A percentile compares a stretch with the other conserved stretches of the same genome.
Evolutionary conservation across 2,113 vertebrate species (phyloP).

Genomic region (Colistium nudipinnis): DNA sequence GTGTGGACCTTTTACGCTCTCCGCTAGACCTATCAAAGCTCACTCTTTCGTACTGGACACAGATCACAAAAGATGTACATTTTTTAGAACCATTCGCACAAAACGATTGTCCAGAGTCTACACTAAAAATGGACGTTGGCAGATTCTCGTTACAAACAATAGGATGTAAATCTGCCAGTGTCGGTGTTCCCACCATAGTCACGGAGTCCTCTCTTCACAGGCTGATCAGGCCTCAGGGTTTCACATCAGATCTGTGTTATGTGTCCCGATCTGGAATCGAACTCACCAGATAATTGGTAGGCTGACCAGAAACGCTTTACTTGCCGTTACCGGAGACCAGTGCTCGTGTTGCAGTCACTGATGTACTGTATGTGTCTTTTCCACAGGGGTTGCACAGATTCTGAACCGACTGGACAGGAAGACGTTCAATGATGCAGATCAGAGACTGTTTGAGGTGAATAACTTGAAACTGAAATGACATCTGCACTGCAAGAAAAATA

Average conservation of each 20-base stretch:
- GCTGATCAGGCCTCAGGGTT: slow-evolving; percentile 84
- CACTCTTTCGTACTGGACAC: background rate
- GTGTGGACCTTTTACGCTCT: slow-evolving; percentile 52
- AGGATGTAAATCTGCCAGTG: background rate
- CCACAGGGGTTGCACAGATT: slow-evolving; percentile 84
- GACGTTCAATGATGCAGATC: slow-evolving; percentile 84
- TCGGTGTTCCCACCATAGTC: background rate
- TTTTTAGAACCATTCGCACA: background rate
- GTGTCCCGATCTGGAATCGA: slow-evolving; percentile 86
- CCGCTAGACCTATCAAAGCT: background rate
- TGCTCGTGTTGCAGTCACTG: background rate
- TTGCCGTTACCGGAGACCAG: background rate
- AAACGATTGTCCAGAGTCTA: no score
- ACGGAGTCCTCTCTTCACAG: slow-evolving; percentile 55
- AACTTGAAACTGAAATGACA: background rate
- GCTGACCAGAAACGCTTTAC: slow-evolving; percentile 39
- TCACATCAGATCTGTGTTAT: slow-evolving; percentile 84
- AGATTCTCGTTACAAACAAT: no score
- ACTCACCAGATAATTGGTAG: slow-evolving; percentile 86
- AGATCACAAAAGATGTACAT: background rate
- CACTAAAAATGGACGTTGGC: no score
- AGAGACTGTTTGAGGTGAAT: slow-evolving; percentile 84
- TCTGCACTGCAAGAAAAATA: background rate
- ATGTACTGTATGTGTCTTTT: slow-evolving; percentile 13
- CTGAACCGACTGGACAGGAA: slow-evolving; percentile 85